Evolutionary conservation across 2,797 vertebrate species (phyloP).

Genomic region (Xiphophorus birchmanni): DNA sequence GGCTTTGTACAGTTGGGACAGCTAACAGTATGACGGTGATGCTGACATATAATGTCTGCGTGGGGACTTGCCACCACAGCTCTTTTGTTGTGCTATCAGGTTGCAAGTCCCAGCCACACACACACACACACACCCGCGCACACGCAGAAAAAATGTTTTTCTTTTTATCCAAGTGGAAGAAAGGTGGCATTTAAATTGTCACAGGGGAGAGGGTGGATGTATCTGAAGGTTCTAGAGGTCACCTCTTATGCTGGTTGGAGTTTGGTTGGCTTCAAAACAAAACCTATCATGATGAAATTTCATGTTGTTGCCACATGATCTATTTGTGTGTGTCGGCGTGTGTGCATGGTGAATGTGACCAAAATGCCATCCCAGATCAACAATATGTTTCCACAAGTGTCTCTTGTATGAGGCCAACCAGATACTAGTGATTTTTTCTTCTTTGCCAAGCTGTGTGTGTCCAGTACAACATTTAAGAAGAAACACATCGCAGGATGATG

Average conservation of each 20-base stretch:
- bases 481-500: not conserved
- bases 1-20: slow-evolving; percentile 86
- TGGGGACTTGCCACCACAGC: slow-evolving; percentile 79
- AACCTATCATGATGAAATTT: slow-evolving; percentile 76
- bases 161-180: slow-evolving; percentile 65
- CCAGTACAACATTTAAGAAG: not conserved
- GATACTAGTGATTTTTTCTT: slow-evolving; percentile 18
- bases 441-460: not conserved
- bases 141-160: slow-evolving; percentile 49
- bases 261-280: slow-evolving; percentile 79
- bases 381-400: slow-evolving; percentile 43
- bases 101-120: slow-evolving; percentile 77
- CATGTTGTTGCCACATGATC: slow-evolving; percentile 63
- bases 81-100: slow-evolving; percentile 85
- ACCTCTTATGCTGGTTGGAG: slow-evolving; percentile 67
- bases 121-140: slow-evolving; percentile 47
- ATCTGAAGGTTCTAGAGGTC: slow-evolving; percentile 82
- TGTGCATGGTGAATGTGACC: slow-evolving; percentile 29
- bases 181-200: slow-evolving; percentile 84
- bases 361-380: slow-evolving; percentile 52
- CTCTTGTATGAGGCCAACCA: slow-evolving; percentile 27
- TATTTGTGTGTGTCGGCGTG: slow-evolving; percentile 11
- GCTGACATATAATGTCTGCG: slow-evolving; percentile 83
- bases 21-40: slow-evolving; percentile 82
- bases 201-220: slow-evolving; percentile 73